Percentiles rank a stretch among this genome's conserved stretches.
Evolutionary conservation across 1,140 invertebrate species (phyloP).

Genomic region (Drosophila neocordata): DNA sequence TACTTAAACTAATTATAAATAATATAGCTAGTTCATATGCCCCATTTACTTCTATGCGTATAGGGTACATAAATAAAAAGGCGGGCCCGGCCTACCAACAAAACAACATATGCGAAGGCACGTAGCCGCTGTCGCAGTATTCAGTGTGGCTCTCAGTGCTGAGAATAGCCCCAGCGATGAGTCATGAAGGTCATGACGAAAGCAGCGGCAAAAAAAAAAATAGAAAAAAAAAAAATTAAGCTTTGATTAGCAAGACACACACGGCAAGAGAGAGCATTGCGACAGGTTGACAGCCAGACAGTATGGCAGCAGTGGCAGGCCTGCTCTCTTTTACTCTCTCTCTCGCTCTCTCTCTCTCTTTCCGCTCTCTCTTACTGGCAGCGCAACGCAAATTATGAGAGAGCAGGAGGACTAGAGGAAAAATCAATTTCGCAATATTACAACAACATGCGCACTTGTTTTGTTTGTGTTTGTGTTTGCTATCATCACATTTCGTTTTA

Average conservation of each 20-base stretch:
- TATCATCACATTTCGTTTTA: constrained; percentile 20
- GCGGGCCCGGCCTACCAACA: constrained; percentile 44
- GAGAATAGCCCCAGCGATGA: constrained; percentile 67
- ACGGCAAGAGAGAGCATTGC: constrained; percentile 14
- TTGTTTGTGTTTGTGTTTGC: constrained; percentile 58
- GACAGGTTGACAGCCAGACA: constrained; percentile 72
- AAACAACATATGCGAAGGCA: constrained; percentile 19
- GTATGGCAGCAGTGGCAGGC: constrained; percentile 60
- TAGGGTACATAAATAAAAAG: constrained; percentile 27
- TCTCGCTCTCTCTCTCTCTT: constrained; percentile 30
- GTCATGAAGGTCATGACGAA: constrained; percentile 83
- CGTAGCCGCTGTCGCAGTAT: constrained; percentile 12
- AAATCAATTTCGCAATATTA: constrained; percentile 81
- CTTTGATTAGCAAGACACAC: constrained; percentile 61
- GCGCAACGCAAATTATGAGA: constrained; percentile 8
- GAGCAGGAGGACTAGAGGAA: constrained; percentile 52
- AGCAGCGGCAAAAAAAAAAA: constrained; percentile 71
- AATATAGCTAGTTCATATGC: not conserved
- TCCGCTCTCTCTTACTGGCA: constrained; percentile 11
- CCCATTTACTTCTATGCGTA: not conserved
- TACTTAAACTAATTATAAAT: too few species aligned
- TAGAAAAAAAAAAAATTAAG: constrained; percentile 64
- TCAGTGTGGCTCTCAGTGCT: not conserved
- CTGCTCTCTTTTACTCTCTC: constrained; percentile 16
- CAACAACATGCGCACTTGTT: constrained; percentile 60